These are phyloP conservation scores for Gambelia wislizenii DNA, from an alignment of 2,797 vertebrate genomes.

Conservation along the genomic window DNA sequence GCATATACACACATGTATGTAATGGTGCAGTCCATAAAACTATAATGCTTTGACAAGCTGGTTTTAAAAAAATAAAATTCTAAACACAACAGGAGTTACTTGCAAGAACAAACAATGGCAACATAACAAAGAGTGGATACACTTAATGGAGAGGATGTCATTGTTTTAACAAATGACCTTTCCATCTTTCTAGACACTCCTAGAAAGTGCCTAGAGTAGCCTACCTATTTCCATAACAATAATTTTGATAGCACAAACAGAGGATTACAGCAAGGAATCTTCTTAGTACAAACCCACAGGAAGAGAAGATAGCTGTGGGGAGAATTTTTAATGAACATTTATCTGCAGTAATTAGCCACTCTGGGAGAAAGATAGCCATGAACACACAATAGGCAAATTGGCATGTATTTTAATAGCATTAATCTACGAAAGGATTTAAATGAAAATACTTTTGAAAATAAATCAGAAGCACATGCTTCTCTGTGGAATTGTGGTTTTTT, in stretches of 20 bases:
- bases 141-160: not conserved
- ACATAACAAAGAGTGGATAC: not conserved
- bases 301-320: constrained; percentile 37
- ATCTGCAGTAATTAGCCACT: constrained; percentile 43
- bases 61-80: not conserved
- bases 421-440: constrained; percentile 21
- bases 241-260: constrained; percentile 27
- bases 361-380: constrained; percentile 42
- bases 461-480: constrained; percentile 28
- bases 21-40: not conserved
- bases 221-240: constrained; percentile 42
- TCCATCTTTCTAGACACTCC: not conserved
- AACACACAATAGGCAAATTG: constrained; percentile 26
- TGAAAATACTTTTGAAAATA: constrained; percentile 24
- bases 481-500: constrained; percentile 15
- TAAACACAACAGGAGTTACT: not conserved
- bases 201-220: not conserved
- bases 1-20: not conserved
- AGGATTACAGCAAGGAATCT: constrained; percentile 25
- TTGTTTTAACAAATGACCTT: constrained; percentile 1
- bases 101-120: constrained; percentile 1
- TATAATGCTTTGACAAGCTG: not conserved
- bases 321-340: constrained; percentile 42
- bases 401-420: constrained; percentile 35
- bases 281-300: constrained; percentile 35